Conservation (phyloP, 2,888 invertebrate species). For the Strigamia transsilvanica region DNA sequence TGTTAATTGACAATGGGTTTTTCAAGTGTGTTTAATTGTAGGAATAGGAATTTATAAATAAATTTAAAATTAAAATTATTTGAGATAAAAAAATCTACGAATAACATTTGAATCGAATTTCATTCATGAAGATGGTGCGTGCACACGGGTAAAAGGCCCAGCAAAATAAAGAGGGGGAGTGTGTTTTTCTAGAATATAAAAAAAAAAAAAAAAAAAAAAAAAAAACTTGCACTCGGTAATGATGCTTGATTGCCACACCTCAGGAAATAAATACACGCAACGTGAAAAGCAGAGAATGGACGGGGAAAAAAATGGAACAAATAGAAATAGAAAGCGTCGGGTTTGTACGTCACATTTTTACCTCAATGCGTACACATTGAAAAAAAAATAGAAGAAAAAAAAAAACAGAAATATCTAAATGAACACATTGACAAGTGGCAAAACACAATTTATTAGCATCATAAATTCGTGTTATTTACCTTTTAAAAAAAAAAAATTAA, state of each 20-base stretch:
- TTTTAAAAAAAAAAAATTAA: too few species aligned
- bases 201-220: too few species aligned
- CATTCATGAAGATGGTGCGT: slow-evolving; percentile 25
- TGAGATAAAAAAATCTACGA: neutral
- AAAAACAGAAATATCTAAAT: neutral
- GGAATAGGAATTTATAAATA: neutral
- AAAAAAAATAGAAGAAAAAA: too few species aligned
- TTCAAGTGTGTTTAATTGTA: neutral
- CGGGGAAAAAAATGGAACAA: neutral
- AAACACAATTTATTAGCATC: neutral
- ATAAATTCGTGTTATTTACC: neutral
- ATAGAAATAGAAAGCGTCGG: neutral
- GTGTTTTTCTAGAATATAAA: neutral
- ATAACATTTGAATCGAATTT: slow-evolving; percentile 30
- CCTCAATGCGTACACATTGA: neutral
- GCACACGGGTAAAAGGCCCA: neutral
- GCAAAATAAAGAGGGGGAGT: neutral
- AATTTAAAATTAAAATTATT: neutral
- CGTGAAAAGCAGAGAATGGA: neutral
- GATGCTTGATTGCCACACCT: slow-evolving; percentile 33
- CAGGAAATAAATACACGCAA: slow-evolving; percentile 39
- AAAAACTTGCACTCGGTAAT: neutral
- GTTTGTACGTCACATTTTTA: slow-evolving; percentile 22
- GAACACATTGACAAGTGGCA: neutral
- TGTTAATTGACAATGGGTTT: neutral